Conservation (phyloP, 2,113 vertebrate genomes). For the Limanda limanda region DNA sequence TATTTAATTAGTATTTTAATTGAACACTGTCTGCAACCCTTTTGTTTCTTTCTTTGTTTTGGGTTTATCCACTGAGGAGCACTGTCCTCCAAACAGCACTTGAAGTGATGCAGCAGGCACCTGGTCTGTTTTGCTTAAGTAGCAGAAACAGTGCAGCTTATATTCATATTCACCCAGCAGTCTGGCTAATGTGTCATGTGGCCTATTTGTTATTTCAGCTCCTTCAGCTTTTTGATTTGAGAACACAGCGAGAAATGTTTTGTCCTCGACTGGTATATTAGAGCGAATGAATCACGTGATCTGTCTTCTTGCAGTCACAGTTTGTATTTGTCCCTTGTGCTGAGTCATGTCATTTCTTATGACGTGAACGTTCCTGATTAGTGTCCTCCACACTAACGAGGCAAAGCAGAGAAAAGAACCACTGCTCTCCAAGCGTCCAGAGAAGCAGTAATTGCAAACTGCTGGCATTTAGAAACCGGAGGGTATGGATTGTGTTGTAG, state of each 20-base stretch:
- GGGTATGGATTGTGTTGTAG: slow-evolving; percentile 29
- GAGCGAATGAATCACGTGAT: neutral
- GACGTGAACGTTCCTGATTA: slow-evolving; percentile 18
- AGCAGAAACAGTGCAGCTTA: slow-evolving; percentile 2
- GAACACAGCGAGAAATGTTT: neutral
- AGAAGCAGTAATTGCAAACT: slow-evolving; percentile 53
- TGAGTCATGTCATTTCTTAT: slow-evolving; percentile 14
- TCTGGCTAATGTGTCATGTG: neutral
- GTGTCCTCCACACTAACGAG: slow-evolving; percentile 22
- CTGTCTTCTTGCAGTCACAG: neutral
- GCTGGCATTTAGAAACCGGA: slow-evolving; percentile 44
- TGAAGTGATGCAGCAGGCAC: slow-evolving; percentile 39
- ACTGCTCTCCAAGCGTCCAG: neutral
- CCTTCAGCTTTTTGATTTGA: neutral
- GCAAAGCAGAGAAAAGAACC: slow-evolving; percentile 16
- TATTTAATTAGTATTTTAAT: slow-evolving; percentile 63
- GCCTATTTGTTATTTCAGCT: neutral
- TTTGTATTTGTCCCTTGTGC: neutral
- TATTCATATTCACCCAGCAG: slow-evolving; percentile 18
- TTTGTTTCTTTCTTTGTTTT: slow-evolving; percentile 19
- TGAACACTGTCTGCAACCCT: slow-evolving; percentile 17
- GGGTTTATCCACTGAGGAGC: slow-evolving; percentile 41
- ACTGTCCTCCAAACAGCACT: slow-evolving; percentile 29
- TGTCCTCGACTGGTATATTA: neutral
- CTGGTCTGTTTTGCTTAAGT: slow-evolving; percentile 20